phyloP scores from a whole-genome alignment of 2,113 vertebrate genomes.

The Rynchops niger region DNA sequence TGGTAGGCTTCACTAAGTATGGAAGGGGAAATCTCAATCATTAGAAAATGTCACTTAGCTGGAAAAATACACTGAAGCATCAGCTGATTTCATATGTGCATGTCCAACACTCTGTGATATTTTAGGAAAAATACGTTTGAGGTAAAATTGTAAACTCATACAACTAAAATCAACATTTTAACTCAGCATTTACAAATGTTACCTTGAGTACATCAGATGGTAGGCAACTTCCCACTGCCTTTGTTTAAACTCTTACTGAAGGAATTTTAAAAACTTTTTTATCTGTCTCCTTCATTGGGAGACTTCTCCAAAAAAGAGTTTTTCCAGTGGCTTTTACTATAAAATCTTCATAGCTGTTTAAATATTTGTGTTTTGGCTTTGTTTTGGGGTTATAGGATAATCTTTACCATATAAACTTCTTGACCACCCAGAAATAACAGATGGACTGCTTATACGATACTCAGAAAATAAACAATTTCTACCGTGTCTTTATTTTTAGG shows the following conservation, averaged over 20 bases:
- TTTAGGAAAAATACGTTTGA: neutral
- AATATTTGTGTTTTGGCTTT: slow-evolving; percentile 32
- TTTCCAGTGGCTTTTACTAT: neutral
- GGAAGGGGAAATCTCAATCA: neutral
- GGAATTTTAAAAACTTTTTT: neutral
- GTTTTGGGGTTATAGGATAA: neutral
- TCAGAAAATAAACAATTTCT: slow-evolving; percentile 7
- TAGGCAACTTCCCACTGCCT: neutral
- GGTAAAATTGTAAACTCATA: neutral
- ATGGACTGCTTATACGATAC: neutral
- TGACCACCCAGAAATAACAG: slow-evolving; percentile 19
- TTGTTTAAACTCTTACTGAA: neutral
- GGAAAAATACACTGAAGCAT: neutral
- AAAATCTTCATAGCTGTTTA: neutral
- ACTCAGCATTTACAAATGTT: neutral
- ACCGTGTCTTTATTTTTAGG: neutral
- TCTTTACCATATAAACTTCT: slow-evolving; percentile 12
- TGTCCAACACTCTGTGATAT: neutral
- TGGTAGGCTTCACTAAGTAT: neutral
- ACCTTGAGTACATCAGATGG: neutral
- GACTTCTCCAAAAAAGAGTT: neutral
- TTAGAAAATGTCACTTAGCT: neutral
- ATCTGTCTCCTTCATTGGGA: neutral
- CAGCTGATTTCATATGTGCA: neutral
- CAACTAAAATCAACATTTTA: neutral